phyloP scores from a whole-genome alignment of 2,888 invertebrate genomes.

The Parnassius smintheus region DNA sequence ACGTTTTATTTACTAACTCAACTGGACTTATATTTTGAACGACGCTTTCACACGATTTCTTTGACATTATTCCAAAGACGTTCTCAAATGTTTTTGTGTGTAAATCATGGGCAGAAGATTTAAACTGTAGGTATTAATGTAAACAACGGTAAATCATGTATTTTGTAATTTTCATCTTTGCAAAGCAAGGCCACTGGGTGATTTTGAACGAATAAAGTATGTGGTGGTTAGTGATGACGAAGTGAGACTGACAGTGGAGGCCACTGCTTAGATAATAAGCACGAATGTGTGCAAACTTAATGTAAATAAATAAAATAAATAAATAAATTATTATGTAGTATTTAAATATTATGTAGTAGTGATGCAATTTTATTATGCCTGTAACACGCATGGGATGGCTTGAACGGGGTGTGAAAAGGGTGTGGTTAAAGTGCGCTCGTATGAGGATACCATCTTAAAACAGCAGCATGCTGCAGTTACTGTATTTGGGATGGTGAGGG shows the following conservation, averaged over 20 bases:
- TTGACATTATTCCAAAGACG: conserved; percentile 30
- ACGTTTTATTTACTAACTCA: conserved; percentile 31
- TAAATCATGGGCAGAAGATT: conserved; percentile 1
- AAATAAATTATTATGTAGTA: no score
- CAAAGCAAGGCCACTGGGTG: conserved; percentile 45
- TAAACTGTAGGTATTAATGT: background rate
- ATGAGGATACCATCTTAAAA: no score
- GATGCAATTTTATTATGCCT: no score
- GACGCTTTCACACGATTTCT: conserved; percentile 60
- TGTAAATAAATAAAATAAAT: background rate
- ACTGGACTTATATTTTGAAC: conserved; percentile 38
- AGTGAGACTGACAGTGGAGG: conserved; percentile 25
- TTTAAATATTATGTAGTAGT: no score
- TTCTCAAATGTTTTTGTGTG: conserved; percentile 18
- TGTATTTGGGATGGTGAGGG: no score
- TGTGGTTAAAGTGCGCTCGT: no score
- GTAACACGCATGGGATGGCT: no score
- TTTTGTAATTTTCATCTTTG: conserved; percentile 30
- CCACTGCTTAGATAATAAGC: conserved; percentile 9
- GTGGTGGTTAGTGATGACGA: conserved; percentile 39
- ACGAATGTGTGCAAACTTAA: conserved; percentile 9
- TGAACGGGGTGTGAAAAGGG: no score
- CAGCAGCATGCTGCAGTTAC: no score
- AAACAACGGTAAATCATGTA: conserved; percentile 29
- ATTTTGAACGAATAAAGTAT: conserved; percentile 45